Evolutionary conservation across 2,113 vertebrate genomes (phyloP).

Genomic region (Litocranius walleri): DNA sequence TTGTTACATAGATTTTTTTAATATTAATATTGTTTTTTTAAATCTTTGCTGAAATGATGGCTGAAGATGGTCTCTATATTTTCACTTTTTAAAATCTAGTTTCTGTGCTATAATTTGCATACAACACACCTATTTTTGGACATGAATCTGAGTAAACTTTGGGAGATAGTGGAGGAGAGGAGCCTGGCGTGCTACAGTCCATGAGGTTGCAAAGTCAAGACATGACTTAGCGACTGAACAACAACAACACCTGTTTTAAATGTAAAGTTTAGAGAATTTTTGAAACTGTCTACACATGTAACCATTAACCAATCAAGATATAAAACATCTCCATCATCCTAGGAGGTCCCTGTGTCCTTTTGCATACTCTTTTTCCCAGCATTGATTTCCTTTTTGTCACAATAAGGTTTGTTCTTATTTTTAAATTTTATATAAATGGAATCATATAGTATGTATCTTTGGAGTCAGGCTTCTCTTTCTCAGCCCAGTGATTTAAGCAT

Average conservation of each 20-base stretch:
- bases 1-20: background rate
- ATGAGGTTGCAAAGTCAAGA: background rate
- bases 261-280: background rate
- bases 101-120: background rate
- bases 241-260: background rate
- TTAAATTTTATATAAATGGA: background rate
- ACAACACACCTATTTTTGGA: background rate
- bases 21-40: background rate
- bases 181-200: background rate
- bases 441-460: background rate
- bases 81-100: background rate
- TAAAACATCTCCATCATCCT: background rate
- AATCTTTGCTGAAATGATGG: background rate
- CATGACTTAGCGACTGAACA: background rate
- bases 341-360: background rate
- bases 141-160: background rate
- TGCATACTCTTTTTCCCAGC: background rate
- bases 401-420: no score
- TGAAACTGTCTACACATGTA: background rate
- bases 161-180: background rate
- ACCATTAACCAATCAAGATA: background rate
- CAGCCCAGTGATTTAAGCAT: background rate
- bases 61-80: background rate
- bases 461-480: background rate
- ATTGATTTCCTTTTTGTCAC: background rate